Evolutionary conservation across 2,888 invertebrate genomes (phyloP).

Genomic region (Calameuta filiformis): DNA sequence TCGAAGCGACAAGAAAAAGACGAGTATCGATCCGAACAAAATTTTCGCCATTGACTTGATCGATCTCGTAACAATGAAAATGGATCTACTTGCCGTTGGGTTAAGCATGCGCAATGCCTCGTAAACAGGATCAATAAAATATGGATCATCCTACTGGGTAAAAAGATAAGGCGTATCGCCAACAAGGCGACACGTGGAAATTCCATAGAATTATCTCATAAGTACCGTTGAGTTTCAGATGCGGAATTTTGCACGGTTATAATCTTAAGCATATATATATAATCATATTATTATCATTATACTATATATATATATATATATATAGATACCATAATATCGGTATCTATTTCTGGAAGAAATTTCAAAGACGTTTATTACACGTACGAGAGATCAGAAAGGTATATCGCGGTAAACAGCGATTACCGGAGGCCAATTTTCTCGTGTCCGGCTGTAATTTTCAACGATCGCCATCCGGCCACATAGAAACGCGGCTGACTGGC

Average conservation of each 20-base stretch:
- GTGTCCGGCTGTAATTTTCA: constrained; percentile 51
- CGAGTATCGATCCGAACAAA: background rate
- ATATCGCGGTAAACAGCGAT: constrained; percentile 1
- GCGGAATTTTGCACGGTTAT: background rate
- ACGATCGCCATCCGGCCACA: constrained; percentile 15
- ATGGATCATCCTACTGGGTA: background rate
- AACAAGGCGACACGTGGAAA: background rate
- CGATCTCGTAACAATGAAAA: background rate
- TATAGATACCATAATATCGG: background rate
- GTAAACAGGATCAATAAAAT: background rate
- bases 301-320: too few relatives aligned
- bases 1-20: background rate
- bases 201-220: background rate
- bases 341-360: background rate
- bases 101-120: background rate
- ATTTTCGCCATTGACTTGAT: background rate
- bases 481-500: constrained; percentile 2
- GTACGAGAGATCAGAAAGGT: background rate
- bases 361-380: background rate
- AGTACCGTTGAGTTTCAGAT: background rate
- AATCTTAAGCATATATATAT: background rate
- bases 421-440: constrained; percentile 46
- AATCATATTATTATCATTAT: too few relatives aligned
- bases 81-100: background rate
- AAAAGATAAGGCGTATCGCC: background rate